Evolutionary conservation across 2,888 invertebrate species (phyloP).

Genomic region (Agrotis exclamationis): DNA sequence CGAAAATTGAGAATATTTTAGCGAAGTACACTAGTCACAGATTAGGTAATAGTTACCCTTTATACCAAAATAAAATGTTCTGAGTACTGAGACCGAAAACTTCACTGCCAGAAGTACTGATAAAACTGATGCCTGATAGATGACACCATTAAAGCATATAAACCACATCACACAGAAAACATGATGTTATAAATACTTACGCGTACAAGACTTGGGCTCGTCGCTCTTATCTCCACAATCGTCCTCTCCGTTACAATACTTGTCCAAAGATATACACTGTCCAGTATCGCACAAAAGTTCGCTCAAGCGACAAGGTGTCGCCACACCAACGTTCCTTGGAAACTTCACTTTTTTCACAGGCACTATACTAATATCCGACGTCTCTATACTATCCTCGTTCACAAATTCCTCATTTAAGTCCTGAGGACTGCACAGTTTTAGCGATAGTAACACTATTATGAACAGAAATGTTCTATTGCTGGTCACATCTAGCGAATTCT

Average conservation of each 20-base stretch:
- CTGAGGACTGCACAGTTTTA: constrained; percentile 87
- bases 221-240: constrained; percentile 95
- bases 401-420: constrained; percentile 86
- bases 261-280: constrained; percentile 94
- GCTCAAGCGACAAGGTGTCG: constrained; percentile 90
- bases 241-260: constrained; percentile 94
- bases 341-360: constrained; percentile 80
- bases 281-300: constrained; percentile 92
- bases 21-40: no score
- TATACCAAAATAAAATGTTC: no score
- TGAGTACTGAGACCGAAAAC: no score
- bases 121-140: no score
- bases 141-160: no score
- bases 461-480: constrained; percentile 85
- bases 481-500: constrained; percentile 79
- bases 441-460: constrained; percentile 84
- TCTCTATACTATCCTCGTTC: constrained; percentile 83
- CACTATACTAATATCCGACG: constrained; percentile 76
- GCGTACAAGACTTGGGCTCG: constrained; percentile 94
- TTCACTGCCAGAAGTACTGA: no score
- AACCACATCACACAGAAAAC: constrained; percentile 18
- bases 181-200: constrained; percentile 90
- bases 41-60: no score
- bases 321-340: constrained; percentile 73
- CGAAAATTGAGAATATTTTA: no score